Percentiles rank a stretch among this genome's conserved stretches.
Evolutionary conservation across 2,888 invertebrate species (phyloP).

Genomic region (Timema podura): DNA sequence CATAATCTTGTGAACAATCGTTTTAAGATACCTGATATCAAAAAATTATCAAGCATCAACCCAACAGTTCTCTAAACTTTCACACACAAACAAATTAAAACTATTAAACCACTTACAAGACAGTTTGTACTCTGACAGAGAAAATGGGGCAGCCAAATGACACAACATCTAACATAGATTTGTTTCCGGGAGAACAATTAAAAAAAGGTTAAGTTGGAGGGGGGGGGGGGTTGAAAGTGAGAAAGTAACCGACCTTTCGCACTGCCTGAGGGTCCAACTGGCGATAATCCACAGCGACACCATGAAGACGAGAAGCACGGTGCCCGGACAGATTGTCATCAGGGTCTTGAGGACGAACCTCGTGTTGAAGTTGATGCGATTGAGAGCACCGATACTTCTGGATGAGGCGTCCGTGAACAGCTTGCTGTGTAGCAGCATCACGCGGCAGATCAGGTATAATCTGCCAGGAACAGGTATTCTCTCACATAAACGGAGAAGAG

Average conservation of each 20-base stretch:
- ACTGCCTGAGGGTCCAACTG: conserved; percentile 97
- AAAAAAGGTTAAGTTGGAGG: conserved; percentile 12
- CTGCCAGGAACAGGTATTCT: too few relatives aligned
- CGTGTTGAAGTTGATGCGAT: conserved; percentile 98
- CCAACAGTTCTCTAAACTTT: too few relatives aligned
- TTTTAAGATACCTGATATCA: too few relatives aligned
- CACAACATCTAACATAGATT: too few relatives aligned
- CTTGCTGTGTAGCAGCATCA: conserved; percentile 99
- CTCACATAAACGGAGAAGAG: too few relatives aligned
- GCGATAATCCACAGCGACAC: conserved; percentile 99
- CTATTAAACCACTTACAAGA: too few relatives aligned
- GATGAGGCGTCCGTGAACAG: conserved; percentile 99
- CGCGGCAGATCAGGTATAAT: conserved; percentile 97
- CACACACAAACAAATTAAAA: too few relatives aligned
- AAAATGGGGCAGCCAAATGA: too few relatives aligned
- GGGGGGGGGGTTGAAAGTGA: conserved; percentile 9
- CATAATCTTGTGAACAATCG: too few relatives aligned
- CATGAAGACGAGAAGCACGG: conserved; percentile 97
- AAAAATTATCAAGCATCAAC: too few relatives aligned
- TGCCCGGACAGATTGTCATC: conserved; percentile 99
- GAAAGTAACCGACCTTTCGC: conserved; percentile 82
- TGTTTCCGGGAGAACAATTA: neutral
- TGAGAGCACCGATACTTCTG: conserved; percentile 78
- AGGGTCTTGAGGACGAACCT: conserved; percentile 95
- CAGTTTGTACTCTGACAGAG: too few relatives aligned